Conservation (phyloP, 2,888 invertebrate species). For the Brachylomia viminalis region DNA sequence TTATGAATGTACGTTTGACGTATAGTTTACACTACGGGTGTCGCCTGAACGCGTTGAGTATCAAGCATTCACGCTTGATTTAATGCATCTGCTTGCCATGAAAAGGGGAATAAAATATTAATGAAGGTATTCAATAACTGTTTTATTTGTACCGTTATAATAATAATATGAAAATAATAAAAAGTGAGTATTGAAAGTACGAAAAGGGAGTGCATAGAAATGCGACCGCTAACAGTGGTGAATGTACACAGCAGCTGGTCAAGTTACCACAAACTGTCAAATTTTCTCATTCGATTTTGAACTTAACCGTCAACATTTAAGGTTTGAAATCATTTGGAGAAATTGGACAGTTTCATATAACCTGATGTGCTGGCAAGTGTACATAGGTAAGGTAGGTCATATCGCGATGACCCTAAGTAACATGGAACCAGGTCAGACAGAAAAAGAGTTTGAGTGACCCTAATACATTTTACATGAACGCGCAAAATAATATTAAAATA, state of each 20-base stretch:
- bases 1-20: not conserved
- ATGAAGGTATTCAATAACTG: not conserved
- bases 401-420: not conserved
- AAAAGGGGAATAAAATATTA: slow-evolving; percentile 11
- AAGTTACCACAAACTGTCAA: no score
- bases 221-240: no score
- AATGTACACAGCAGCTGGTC: no score
- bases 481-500: slow-evolving; percentile 3
- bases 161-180: not conserved
- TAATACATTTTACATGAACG: not conserved
- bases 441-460: not conserved
- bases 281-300: no score
- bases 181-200: no score
- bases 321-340: no score
- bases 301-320: no score
- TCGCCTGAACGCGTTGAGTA: slow-evolving; percentile 11
- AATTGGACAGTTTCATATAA: no score
- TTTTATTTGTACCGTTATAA: not conserved
- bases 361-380: no score
- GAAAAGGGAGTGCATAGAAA: not conserved
- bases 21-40: not conserved
- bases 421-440: not conserved
- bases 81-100: not conserved
- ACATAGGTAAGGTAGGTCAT: no score
- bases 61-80: slow-evolving; percentile 31